These are phyloP conservation scores for Alfaro cultratus DNA, from an alignment of 2,797 vertebrate genomes.

Conservation along the genomic window DNA sequence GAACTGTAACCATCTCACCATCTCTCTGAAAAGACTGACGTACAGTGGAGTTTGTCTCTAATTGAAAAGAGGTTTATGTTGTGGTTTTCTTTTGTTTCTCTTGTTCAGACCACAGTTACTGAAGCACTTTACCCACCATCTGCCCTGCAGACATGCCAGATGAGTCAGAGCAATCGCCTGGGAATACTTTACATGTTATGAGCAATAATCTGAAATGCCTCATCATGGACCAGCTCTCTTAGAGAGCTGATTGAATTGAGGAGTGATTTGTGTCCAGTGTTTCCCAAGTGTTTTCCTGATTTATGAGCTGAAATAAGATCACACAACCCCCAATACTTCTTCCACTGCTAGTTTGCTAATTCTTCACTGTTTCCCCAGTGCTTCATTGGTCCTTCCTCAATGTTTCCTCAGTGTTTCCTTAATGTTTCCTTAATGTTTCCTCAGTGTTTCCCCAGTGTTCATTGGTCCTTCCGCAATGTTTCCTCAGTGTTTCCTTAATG, in stretches of 20 bases:
- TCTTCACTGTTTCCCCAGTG: not conserved
- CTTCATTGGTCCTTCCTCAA: not conserved
- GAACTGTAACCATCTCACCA: not conserved
- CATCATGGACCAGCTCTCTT: not conserved
- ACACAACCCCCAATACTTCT: not conserved
- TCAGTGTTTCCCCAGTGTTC: not conserved
- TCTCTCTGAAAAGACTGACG: not conserved
- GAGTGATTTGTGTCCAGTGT: not conserved
- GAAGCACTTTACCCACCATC: not conserved
- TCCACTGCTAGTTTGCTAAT: not conserved
- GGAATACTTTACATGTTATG: not conserved
- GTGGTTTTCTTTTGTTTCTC: not conserved
- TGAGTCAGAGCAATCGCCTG: constrained; percentile 3
- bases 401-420: not conserved
- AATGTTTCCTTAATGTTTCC: not conserved
- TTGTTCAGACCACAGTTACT: not conserved
- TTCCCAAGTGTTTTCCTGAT: not conserved
- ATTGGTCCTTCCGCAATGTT: too few species aligned
- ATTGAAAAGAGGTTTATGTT: not conserved
- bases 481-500: not conserved
- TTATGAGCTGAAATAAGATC: not conserved
- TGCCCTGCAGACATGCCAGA: not conserved
- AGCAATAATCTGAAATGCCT: not conserved
- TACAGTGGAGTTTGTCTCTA: constrained; percentile 27
- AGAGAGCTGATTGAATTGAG: not conserved